A percentile compares a stretch with the other conserved stretches of the same genome.
Evolutionary conservation across 2,113 vertebrate genomes (phyloP).

Genomic region (Argyrosomus japonicus): DNA sequence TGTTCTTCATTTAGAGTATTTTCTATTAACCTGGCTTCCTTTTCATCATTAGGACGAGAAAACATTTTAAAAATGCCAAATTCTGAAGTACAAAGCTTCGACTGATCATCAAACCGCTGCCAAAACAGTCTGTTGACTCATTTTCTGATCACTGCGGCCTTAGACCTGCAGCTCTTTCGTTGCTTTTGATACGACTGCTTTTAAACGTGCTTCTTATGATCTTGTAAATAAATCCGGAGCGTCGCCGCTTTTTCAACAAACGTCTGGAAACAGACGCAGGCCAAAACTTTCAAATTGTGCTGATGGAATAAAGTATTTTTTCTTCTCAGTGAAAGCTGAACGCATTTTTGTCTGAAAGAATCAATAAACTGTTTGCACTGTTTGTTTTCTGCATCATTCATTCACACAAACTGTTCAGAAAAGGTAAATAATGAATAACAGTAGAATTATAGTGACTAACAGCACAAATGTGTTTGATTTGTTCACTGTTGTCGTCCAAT

Average conservation of each 20-base stretch:
- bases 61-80: background rate
- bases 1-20: background rate
- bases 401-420: too few relatives aligned
- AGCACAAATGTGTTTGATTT: too few relatives aligned
- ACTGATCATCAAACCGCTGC: too few relatives aligned
- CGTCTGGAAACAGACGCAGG: background rate
- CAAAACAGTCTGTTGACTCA: background rate
- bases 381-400: constrained; percentile 4
- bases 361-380: constrained; percentile 64
- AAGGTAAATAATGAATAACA: too few relatives aligned
- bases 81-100: background rate
- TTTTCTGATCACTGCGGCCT: background rate
- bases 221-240: constrained; percentile 29
- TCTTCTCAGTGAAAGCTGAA: constrained; percentile 11
- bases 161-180: background rate
- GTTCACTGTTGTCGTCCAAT: too few relatives aligned
- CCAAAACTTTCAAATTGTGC: background rate
- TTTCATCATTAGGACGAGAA: background rate
- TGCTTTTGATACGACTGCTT: constrained; percentile 1
- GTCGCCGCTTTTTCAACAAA: background rate
- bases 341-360: background rate
- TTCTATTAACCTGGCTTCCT: background rate
- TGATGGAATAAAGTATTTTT: background rate
- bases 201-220: constrained; percentile 5
- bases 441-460: too few relatives aligned